Conservation (phyloP, 2,888 invertebrate species). For the Octonoba sinensis region DNA sequence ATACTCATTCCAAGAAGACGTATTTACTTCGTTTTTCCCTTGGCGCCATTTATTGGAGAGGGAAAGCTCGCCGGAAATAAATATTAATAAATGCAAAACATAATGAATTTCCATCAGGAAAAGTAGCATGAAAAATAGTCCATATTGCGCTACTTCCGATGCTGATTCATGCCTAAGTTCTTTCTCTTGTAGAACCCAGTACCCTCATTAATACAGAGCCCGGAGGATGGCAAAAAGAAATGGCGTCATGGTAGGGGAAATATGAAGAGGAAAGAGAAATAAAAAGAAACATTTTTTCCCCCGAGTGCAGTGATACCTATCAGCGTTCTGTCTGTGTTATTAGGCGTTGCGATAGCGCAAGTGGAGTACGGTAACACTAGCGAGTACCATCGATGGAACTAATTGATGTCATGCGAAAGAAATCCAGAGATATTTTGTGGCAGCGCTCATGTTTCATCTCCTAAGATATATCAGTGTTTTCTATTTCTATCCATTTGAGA, state of each 20-base stretch:
- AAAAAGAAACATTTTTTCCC: slow-evolving; percentile 2
- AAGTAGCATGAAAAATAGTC: neutral
- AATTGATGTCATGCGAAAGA: slow-evolving; percentile 39
- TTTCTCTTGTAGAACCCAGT: slow-evolving; percentile 39
- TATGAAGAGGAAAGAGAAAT: neutral
- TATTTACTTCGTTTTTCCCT: no score
- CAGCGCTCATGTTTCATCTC: slow-evolving; percentile 6
- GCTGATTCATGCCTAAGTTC: slow-evolving; percentile 47
- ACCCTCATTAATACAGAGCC: slow-evolving; percentile 28
- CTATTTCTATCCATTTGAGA: no score
- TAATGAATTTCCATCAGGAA: no score
- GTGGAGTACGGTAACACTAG: no score
- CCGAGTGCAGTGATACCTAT: slow-evolving; percentile 27
- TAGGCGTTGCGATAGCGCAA: no score
- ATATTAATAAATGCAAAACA: slow-evolving; percentile 54
- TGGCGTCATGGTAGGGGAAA: neutral
- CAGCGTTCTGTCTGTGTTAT: slow-evolving; percentile 16
- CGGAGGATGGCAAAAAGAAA: slow-evolving; percentile 2
- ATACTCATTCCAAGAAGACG: no score
- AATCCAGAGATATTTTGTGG: slow-evolving; percentile 22
- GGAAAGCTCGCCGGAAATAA: slow-evolving; percentile 20
- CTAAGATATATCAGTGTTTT: no score
- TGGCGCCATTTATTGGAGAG: no score
- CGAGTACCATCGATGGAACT: neutral
- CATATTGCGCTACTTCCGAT: slow-evolving; percentile 10